These are phyloP conservation scores for Phoxinus dragarum DNA, from an alignment of 2,797 vertebrate species.

Conservation along the genomic window DNA sequence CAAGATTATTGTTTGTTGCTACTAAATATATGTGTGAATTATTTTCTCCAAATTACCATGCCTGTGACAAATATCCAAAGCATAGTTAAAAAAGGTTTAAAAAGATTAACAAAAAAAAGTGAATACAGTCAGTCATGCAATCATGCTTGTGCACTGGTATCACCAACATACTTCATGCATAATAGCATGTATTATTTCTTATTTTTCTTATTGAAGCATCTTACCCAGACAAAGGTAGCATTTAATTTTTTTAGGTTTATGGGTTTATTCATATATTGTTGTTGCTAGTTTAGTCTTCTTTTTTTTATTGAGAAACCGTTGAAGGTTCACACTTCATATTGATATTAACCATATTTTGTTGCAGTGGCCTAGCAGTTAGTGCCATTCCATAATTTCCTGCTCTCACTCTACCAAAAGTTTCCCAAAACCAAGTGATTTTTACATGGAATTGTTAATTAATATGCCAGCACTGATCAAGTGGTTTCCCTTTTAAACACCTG, in stretches of 20 bases:
- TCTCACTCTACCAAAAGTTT: background rate
- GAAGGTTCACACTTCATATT: background rate
- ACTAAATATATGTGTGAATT: constrained; percentile 10
- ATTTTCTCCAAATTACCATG: background rate
- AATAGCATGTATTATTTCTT: background rate
- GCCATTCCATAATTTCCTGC: background rate
- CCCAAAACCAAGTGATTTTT: constrained; percentile 7
- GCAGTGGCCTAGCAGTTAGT: background rate
- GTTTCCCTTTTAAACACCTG: constrained; percentile 10
- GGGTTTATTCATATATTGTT: background rate
- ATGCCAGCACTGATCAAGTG: background rate
- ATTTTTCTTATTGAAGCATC: background rate
- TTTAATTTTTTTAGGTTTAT: background rate
- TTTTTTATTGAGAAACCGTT: background rate
- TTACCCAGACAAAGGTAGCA: background rate
- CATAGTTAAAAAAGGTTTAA: background rate
- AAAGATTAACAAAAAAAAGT: background rate
- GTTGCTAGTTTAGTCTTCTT: background rate
- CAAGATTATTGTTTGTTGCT: constrained; percentile 7
- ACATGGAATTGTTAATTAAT: background rate
- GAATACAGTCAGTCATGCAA: background rate
- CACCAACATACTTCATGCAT: background rate
- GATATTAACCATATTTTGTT: background rate
- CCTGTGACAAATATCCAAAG: background rate
- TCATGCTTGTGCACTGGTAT: background rate